phyloP scores from a whole-genome alignment of 2,888 invertebrate species.

The Flexamia atlantica region DNA sequence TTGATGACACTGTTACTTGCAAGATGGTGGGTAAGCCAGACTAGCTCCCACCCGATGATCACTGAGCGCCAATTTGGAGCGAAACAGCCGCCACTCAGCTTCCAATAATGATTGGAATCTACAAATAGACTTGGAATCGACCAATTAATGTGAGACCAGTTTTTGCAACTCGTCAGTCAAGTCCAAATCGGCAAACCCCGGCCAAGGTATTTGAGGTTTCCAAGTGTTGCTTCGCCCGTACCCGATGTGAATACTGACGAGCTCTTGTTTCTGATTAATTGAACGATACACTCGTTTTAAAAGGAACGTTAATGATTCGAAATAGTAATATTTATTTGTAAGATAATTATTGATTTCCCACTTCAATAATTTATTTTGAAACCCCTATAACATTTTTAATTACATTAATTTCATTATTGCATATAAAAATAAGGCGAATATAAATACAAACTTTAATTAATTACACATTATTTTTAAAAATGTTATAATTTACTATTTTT shows the following conservation, averaged over 20 bases:
- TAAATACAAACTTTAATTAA: no score
- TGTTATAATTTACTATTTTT: no score
- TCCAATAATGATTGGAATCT: conserved; percentile 43
- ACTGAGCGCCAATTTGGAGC: conserved; percentile 25
- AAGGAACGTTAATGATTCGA: no score
- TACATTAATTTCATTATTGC: no score
- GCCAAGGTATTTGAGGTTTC: not conserved
- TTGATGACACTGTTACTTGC: no score
- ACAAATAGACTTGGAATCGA: conserved; percentile 45
- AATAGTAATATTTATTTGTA: no score
- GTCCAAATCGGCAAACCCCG: not conserved
- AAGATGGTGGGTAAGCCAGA: no score
- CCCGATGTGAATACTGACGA: not conserved
- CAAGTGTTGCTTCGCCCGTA: not conserved
- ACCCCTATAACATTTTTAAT: no score
- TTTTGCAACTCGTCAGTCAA: conserved; percentile 29
- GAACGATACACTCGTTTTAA: not conserved
- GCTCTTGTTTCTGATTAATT: not conserved
- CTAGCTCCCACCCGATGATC: not conserved
- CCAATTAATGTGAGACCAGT: conserved; percentile 45
- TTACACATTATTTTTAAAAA: no score
- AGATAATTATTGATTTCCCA: no score
- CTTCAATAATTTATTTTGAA: no score
- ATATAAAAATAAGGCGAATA: no score
- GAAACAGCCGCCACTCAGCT: conserved; percentile 32